Conservation (phyloP, 2,797 vertebrate genomes). For the Balearica regulorum region DNA sequence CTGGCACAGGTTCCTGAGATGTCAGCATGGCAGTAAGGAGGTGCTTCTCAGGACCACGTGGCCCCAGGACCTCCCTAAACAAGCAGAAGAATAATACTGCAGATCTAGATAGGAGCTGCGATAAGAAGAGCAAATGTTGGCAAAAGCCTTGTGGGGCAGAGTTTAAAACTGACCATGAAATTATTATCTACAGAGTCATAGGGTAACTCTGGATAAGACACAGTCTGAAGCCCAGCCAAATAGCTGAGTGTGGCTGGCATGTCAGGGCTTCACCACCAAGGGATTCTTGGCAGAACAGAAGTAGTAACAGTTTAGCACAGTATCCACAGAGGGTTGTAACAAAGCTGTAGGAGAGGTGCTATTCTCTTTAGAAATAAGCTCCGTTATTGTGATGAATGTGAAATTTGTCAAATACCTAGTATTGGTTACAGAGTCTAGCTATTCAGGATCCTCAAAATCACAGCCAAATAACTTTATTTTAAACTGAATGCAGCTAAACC, state of each 20-base stretch:
- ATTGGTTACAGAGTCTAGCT: background rate
- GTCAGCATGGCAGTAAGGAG: background rate
- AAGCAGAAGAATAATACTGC: background rate
- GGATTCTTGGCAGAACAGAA: background rate
- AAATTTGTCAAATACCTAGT: background rate
- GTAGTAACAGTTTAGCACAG: background rate
- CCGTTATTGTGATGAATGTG: background rate
- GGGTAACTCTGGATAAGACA: background rate
- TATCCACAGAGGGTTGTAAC: background rate
- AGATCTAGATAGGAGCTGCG: background rate
- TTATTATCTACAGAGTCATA: background rate
- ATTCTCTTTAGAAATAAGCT: background rate
- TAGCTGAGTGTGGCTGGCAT: background rate
- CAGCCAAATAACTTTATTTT: background rate
- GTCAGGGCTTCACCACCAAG: background rate
- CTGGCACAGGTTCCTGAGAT: background rate
- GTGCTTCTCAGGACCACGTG: background rate
- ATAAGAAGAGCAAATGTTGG: background rate
- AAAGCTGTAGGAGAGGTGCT: background rate
- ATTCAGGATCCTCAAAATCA: background rate
- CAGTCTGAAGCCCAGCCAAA: background rate
- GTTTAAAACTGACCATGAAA: background rate
- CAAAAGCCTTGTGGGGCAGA: background rate
- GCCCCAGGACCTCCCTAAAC: background rate
- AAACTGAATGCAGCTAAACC: background rate